A percentile compares a stretch with the other conserved stretches of the same genome.
Conservation (phyloP, 2,113 vertebrate species). For the Genyomyrus donnyi region DNA sequence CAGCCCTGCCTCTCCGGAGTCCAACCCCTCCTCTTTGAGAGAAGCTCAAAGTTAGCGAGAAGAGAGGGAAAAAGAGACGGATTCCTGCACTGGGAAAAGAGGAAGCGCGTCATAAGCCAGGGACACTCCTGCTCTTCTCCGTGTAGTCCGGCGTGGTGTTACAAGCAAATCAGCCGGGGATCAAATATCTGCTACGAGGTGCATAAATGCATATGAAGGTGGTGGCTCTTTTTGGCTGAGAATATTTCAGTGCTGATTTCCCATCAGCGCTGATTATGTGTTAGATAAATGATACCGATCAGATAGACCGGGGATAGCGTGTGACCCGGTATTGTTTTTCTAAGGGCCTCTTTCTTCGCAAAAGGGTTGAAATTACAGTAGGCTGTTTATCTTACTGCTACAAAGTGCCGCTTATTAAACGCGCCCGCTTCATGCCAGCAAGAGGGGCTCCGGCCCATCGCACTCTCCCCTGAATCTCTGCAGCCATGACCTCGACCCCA, state of each 20-base stretch:
- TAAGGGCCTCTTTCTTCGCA: background rate
- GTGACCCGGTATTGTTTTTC: background rate
- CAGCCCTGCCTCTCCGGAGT: slow-evolving; percentile 46
- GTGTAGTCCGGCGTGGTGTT: slow-evolving; percentile 48
- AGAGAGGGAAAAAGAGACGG: slow-evolving; percentile 33
- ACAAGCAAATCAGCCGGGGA: background rate
- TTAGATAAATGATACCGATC: background rate
- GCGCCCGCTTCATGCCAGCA: background rate
- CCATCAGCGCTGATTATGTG: background rate
- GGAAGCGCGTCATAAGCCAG: slow-evolving; percentile 62
- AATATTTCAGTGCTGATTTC: background rate
- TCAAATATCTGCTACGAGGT: background rate
- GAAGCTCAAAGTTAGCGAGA: slow-evolving; percentile 50
- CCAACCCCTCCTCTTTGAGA: slow-evolving; percentile 61
- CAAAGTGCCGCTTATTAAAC: background rate
- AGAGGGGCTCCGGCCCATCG: background rate
- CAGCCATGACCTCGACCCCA: background rate
- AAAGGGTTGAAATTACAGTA: background rate
- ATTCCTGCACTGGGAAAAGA: slow-evolving; percentile 42
- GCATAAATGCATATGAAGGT: background rate
- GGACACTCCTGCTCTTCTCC: slow-evolving; percentile 29
- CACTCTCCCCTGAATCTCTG: background rate
- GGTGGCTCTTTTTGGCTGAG: background rate
- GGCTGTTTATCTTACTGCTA: background rate
- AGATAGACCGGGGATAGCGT: background rate